Percentiles rank a stretch among this genome's conserved stretches.
Conservation (phyloP, 2,113 vertebrate genomes). For the Perca schrenkii region DNA sequence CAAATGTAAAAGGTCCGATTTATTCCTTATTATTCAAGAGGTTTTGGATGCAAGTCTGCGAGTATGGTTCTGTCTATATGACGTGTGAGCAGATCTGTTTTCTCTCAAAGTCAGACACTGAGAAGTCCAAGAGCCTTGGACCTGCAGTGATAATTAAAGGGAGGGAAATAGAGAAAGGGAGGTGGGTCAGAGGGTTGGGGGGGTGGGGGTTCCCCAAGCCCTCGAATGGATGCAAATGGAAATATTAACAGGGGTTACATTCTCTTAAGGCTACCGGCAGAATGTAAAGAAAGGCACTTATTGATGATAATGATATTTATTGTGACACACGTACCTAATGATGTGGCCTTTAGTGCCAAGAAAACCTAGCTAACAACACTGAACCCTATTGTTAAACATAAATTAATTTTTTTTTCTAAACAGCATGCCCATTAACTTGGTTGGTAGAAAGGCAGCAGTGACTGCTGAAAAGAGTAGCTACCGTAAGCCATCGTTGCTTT, state of each 20-base stretch:
- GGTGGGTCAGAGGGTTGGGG: conserved; percentile 34
- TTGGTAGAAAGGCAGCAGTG: conserved; percentile 11
- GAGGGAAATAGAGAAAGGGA: conserved; percentile 52
- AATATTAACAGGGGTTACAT: conserved; percentile 9
- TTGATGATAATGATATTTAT: neutral
- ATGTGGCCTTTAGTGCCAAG: neutral
- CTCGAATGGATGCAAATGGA: conserved; percentile 5
- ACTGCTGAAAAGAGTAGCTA: conserved; percentile 16
- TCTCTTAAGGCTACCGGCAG: neutral
- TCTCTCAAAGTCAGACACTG: conserved; percentile 50
- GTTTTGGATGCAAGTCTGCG: neutral
- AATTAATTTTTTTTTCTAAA: neutral
- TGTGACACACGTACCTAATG: neutral
- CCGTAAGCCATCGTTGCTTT: conserved; percentile 14
- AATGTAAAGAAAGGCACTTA: neutral
- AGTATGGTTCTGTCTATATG: conserved; percentile 19
- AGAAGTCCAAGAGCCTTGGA: conserved; percentile 50
- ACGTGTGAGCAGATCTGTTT: conserved; percentile 26
- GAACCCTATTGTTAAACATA: neutral
- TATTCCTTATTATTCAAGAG: conserved; percentile 7
- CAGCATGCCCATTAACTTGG: conserved; percentile 1
- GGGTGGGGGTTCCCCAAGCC: conserved; percentile 32
- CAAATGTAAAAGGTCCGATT: neutral
- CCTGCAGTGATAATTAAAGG: conserved; percentile 55
- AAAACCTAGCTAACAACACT: neutral